A percentile compares a stretch with the other conserved stretches of the same genome.
Conservation (phyloP, 2,797 vertebrate genomes). For the Hippocampus kuda region DNA sequence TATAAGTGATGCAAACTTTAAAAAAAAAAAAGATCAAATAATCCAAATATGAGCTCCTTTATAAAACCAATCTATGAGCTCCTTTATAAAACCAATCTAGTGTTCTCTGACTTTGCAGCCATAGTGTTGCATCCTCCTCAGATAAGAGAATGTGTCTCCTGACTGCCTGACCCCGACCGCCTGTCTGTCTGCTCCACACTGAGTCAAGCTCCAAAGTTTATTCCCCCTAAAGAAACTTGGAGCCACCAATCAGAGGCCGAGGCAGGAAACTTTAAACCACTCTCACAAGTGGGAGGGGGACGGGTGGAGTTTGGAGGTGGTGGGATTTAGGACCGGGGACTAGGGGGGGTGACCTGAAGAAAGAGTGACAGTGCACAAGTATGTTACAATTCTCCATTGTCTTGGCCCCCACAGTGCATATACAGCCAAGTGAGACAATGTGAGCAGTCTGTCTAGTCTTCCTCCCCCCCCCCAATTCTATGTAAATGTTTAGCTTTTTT, state of each 20-base stretch:
- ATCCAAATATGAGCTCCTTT: constrained; percentile 9
- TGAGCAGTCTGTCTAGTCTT: background rate
- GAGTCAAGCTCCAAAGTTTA: constrained; percentile 39
- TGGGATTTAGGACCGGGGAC: background rate
- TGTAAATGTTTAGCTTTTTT: background rate
- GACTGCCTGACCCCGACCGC: background rate
- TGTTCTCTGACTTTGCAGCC: constrained; percentile 25
- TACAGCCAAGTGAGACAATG: constrained; percentile 11
- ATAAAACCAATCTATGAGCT: constrained; percentile 14
- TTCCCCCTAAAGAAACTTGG: constrained; percentile 44
- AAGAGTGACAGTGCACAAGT: constrained; percentile 20
- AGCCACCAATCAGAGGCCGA: constrained; percentile 52
- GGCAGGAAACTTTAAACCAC: constrained; percentile 67
- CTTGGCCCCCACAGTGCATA: constrained; percentile 19
- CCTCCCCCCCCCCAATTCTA: background rate
- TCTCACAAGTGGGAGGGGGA: constrained; percentile 37
- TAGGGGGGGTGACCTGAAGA: constrained; percentile 29
- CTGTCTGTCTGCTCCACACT: constrained; percentile 16
- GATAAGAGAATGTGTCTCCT: constrained; percentile 22
- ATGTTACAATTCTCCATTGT: constrained; percentile 34
- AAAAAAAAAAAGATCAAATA: background rate
- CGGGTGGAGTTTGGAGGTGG: constrained; percentile 3
- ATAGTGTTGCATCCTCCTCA: constrained; percentile 38
- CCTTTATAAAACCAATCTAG: constrained; percentile 23
- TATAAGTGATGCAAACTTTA: constrained; percentile 6